A percentile compares a stretch with the other conserved stretches of the same genome.
Conservation (phyloP, 2,888 invertebrate species). For the Pachymerium ferrugineum region DNA sequence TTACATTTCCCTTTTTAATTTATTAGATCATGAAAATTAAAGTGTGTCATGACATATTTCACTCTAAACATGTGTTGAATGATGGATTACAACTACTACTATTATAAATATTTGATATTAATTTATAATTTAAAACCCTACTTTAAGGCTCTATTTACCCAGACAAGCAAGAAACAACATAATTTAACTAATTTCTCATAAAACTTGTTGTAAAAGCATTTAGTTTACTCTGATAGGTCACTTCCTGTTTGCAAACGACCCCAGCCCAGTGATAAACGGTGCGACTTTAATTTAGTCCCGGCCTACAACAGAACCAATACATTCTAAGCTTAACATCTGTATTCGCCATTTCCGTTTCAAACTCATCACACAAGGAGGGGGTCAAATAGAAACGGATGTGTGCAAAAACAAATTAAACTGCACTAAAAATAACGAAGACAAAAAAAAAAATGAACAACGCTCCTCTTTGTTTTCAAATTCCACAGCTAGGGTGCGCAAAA, state of each 20-base stretch:
- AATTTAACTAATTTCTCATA: background rate
- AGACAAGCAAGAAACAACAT: too few relatives aligned
- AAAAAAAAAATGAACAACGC: background rate
- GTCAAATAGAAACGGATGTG: background rate
- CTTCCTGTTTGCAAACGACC: background rate
- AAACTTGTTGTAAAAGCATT: background rate
- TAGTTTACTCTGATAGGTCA: slow-evolving; percentile 2
- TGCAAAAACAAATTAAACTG: slow-evolving; percentile 6
- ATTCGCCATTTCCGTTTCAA: background rate
- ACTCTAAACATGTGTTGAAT: too few relatives aligned
- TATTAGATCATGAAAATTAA: too few relatives aligned
- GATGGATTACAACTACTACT: too few relatives aligned
- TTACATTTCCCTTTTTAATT: too few relatives aligned
- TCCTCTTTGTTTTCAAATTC: background rate
- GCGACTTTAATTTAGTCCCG: background rate
- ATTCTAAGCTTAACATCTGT: background rate
- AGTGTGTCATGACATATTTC: too few relatives aligned
- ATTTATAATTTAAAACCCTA: too few relatives aligned
- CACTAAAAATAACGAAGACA: background rate
- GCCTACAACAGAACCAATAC: background rate
- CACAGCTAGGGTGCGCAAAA: background rate
- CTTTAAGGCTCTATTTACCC: too few relatives aligned
- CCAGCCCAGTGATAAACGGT: background rate
- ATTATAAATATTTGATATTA: too few relatives aligned
- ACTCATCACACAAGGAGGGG: slow-evolving; percentile 8